Percentiles rank a stretch among this genome's conserved stretches.
These are phyloP conservation scores for Drosophila subobscura DNA, from an alignment of 1,140 invertebrate species.

Conservation along the genomic window DNA sequence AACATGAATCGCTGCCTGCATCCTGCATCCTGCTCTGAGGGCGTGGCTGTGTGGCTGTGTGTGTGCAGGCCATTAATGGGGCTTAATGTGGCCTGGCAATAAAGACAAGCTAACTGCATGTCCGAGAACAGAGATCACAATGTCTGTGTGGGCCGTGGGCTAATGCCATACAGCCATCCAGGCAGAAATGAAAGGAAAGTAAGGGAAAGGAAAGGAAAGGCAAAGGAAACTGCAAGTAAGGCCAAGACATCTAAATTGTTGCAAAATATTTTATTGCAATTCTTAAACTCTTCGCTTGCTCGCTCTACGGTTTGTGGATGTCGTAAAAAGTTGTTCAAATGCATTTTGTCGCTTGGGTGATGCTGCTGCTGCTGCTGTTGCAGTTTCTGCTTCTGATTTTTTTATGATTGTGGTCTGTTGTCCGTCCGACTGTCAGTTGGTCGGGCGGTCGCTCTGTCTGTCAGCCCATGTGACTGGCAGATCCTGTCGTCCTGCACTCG, in stretches of 20 bases:
- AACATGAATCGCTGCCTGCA: constrained; percentile 27
- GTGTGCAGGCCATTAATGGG: constrained; percentile 61
- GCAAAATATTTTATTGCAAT: constrained; percentile 76
- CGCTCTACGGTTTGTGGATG: constrained; percentile 8
- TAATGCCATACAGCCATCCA: constrained; percentile 30
- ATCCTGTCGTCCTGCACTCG: constrained; percentile 22
- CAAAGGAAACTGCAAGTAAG: constrained; percentile 22
- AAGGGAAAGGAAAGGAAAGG: too few relatives aligned
- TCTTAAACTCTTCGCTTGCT: constrained; percentile 44
- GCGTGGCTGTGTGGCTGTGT: constrained; percentile 28
- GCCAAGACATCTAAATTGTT: constrained; percentile 70
- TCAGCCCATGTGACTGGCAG: constrained; percentile 35
- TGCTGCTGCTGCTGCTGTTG: too few relatives aligned
- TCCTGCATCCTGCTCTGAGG: constrained; percentile 2
- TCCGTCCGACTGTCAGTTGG: constrained; percentile 5
- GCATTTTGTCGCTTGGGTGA: constrained; percentile 66
- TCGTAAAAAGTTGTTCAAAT: constrained; percentile 74
- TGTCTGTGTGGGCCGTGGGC: constrained; percentile 10
- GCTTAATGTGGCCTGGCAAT: constrained; percentile 63
- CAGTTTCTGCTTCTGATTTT: constrained; percentile 62
- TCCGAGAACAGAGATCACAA: constrained; percentile 45
- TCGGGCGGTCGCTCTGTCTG: neutral
- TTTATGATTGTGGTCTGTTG: constrained; percentile 63
- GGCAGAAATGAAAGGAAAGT: too few relatives aligned
- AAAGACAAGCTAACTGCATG: constrained; percentile 65